These are phyloP conservation scores for Tragelaphus strepsiceros DNA, from an alignment of 2,113 vertebrate genomes.

Conservation along the genomic window DNA sequence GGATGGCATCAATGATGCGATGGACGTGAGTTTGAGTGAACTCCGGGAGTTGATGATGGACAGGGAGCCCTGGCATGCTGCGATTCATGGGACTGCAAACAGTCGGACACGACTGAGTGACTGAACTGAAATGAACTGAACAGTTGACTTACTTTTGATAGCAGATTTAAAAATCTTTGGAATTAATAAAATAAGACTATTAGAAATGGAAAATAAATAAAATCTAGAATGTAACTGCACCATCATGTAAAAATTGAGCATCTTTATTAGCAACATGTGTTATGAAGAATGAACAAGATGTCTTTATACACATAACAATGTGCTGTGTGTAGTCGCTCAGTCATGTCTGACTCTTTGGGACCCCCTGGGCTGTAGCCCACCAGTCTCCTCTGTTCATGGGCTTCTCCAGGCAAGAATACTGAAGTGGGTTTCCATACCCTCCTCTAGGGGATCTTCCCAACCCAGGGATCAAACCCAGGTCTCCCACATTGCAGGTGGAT, in stretches of 20 bases:
- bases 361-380: neutral
- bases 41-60: too few relatives aligned
- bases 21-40: too few relatives aligned
- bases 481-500: neutral
- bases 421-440: neutral
- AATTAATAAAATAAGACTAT: neutral
- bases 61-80: too few relatives aligned
- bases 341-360: neutral
- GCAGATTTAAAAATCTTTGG: neutral
- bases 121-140: neutral
- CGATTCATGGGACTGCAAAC: too few relatives aligned
- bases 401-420: neutral
- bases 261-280: neutral
- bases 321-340: neutral
- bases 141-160: neutral
- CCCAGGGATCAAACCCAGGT: neutral
- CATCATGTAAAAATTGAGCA: neutral
- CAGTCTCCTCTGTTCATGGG: neutral
- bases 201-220: neutral
- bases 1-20: too few relatives aligned
- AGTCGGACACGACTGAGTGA: too few relatives aligned
- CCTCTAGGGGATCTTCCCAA: neutral
- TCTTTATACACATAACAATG: neutral
- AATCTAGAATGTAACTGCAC: neutral
- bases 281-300: neutral